Base-by-base conservation (phyloP, 2,113 vertebrate genomes). In the Oostethus manadensis region DNA sequence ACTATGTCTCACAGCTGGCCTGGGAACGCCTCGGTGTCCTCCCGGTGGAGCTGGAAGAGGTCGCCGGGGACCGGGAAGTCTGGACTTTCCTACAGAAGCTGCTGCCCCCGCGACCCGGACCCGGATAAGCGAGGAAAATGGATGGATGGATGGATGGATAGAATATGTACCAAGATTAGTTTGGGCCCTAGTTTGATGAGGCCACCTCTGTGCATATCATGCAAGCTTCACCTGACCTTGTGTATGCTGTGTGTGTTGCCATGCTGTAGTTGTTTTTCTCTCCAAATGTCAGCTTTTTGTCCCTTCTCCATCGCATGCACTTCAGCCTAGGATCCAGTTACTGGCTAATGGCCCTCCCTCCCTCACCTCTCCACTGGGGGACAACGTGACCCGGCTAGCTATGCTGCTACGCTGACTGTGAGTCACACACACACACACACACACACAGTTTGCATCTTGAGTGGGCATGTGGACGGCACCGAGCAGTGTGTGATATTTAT, bases 281-380 rank as follows among this genome's bases (percentile, higher is more conserved):
- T 35, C 45, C 6, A 4, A 53, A 49, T 23, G 68, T 73, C 62
- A 56, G 35, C 51, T 59, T 53, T 68, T 29, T 23, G 40, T 65
- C 56, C 60, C 47, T 60, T 64, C 65, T 33, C 48, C 50, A 44
- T 70, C 64, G 58, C 60, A 1, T 53, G 53, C 58, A 62, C 63
- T 75, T 70, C 65, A 63, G 71, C 68, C 76, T 65, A 78, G 65
- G 74, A 80, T 83, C 68, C 62, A 62, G 78, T 81, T 75, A 60
- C 72, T 54, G 54, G 50, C 73, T 84, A 83, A 86, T 81, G 73
- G 77, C 26, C 56, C 33, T 71, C 60, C 66, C 53, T 74, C 77
- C 60, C 59, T 46, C 11, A 0, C 14, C 9, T 62, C 70, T 56
- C 68, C 55, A 60, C 63, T 42, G 66, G 64, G 50, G 74, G 64